Evolutionary conservation across 2,797 vertebrate species (phyloP).

Genomic region (Ctenopoma kingsleyae): DNA sequence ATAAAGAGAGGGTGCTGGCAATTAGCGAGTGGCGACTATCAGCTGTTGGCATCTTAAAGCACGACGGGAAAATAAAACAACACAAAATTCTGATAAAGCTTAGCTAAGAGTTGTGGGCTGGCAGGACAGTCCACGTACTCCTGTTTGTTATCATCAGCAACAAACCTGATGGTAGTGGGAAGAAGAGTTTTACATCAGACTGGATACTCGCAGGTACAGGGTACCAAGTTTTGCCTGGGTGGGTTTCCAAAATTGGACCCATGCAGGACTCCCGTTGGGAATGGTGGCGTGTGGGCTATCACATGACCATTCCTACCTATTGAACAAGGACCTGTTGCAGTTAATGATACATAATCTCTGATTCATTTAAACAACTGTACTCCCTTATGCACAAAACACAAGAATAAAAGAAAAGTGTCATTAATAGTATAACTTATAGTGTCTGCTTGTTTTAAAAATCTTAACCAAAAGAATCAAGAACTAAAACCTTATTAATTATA

Average conservation of each 20-base stretch:
- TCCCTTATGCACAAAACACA: not conserved
- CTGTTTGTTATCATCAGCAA: conserved; percentile 2
- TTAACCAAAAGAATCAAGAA: no score
- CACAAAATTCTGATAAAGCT: conserved; percentile 4
- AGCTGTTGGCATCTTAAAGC: conserved; percentile 40
- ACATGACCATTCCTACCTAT: not conserved
- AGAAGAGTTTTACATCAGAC: not conserved
- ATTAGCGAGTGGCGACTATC: conserved; percentile 6
- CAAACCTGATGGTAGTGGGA: not conserved
- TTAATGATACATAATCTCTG: not conserved
- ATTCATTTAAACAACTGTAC: not conserved
- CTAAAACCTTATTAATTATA: no score
- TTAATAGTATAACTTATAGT: not conserved
- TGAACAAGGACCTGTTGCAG: conserved; percentile 30
- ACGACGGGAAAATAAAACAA: not conserved
- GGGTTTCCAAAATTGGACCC: no score
- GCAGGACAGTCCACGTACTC: not conserved
- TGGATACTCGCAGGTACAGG: no score
- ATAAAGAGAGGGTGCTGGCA: conserved; percentile 25
- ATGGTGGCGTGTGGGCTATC: not conserved
- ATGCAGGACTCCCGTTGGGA: no score
- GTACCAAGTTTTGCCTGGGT: no score
- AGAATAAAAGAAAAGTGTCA: not conserved
- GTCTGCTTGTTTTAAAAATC: no score
- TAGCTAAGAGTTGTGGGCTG: not conserved